These are phyloP conservation scores for Paedocypris micromegethes DNA, from an alignment of 2,797 vertebrate genomes.

Conservation along the genomic window DNA sequence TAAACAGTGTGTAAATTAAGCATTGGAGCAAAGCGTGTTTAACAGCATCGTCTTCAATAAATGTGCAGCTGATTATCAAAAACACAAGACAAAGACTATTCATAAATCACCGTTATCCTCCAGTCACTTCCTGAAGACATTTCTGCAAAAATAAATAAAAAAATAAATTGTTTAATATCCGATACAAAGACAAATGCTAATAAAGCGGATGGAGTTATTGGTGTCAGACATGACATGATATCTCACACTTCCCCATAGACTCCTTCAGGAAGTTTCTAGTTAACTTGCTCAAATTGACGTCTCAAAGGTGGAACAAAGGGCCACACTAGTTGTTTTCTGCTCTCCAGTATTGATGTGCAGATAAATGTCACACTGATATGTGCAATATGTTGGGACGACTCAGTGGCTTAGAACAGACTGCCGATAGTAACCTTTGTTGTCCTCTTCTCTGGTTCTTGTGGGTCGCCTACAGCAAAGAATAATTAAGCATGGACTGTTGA, in stretches of 20 bases:
- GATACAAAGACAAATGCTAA: background rate
- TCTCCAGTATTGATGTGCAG: conserved; percentile 33
- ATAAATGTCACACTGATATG: conserved; percentile 44
- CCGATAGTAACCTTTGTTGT: conserved; percentile 48
- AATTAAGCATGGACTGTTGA: conserved; percentile 28
- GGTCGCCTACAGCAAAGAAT: conserved; percentile 35
- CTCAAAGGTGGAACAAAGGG: conserved; percentile 37
- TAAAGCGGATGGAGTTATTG: background rate
- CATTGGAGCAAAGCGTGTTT: conserved; percentile 2
- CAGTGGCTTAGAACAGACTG: conserved; percentile 43
- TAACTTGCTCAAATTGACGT: conserved; percentile 10
- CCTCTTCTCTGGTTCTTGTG: conserved; percentile 20
- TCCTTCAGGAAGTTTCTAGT: background rate
- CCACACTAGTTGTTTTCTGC: conserved; percentile 35
- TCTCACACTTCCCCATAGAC: background rate
- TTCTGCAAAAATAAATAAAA: background rate
- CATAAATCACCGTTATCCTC: conserved; percentile 4
- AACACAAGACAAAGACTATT: conserved; percentile 1
- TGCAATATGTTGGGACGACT: conserved; percentile 27
- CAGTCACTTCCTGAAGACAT: background rate
- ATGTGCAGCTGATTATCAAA: conserved; percentile 1
- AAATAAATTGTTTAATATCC: background rate
- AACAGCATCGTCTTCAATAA: background rate
- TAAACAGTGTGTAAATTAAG: conserved; percentile 8
- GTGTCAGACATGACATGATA: background rate